These are phyloP conservation scores for Tupaia chinensis DNA, from an alignment of 2,113 vertebrate genomes.

Conservation along the genomic window DNA sequence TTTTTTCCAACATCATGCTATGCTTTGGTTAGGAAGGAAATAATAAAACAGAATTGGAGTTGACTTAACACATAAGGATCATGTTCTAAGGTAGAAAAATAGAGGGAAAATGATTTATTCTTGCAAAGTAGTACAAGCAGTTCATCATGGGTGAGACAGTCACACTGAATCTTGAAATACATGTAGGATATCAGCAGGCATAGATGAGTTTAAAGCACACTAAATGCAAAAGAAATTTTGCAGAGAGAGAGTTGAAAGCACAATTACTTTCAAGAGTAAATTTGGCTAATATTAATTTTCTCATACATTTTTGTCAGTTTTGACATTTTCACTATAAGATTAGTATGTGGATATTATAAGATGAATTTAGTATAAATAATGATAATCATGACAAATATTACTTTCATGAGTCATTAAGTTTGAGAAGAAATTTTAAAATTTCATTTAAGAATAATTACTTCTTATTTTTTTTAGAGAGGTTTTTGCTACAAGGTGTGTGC, in stretches of 20 bases:
- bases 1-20: not conserved
- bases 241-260: slow-evolving; percentile 1
- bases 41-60: not conserved
- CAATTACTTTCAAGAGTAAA: slow-evolving; percentile 43
- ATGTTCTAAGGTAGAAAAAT: not conserved
- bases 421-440: slow-evolving; percentile 35
- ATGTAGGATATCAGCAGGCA: not conserved
- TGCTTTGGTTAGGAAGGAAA: not conserved
- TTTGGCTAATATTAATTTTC: slow-evolving; percentile 58
- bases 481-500: too few relatives aligned
- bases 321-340: slow-evolving; percentile 52
- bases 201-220: not conserved
- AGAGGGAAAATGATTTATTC: not conserved
- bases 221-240: not conserved
- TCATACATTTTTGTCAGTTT: slow-evolving; percentile 55
- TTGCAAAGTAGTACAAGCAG: not conserved
- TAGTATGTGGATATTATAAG: not conserved
- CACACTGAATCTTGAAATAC: not conserved
- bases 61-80: not conserved
- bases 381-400: slow-evolving; percentile 24
- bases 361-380: slow-evolving; percentile 51
- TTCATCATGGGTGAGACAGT: not conserved
- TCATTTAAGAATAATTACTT: not conserved
- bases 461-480: not conserved
- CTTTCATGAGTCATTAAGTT: slow-evolving; percentile 30